phyloP scores from a whole-genome alignment of 2,888 invertebrate species.

The Drosophila eohydei region DNA sequence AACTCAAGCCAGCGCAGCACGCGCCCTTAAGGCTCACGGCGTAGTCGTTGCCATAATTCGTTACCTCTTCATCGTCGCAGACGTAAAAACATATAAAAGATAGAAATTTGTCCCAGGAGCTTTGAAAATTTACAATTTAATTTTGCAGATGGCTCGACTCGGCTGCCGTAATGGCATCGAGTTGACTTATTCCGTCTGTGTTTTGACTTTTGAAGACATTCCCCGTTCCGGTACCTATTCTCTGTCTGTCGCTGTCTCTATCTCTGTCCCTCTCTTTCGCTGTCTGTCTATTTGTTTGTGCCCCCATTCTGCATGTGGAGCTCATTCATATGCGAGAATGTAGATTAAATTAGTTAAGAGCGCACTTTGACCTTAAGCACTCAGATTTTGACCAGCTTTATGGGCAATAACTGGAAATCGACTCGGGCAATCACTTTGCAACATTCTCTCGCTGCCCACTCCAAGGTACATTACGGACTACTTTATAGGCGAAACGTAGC shows the following conservation, averaged over 20 bases:
- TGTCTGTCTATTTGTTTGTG: background rate
- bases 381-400: constrained; percentile 50
- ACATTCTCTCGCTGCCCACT: constrained; percentile 6
- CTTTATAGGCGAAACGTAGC: background rate
- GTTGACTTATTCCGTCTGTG: constrained; percentile 48
- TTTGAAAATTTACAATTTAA: constrained; percentile 77
- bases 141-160: constrained; percentile 67
- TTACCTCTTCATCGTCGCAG: constrained; percentile 62
- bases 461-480: background rate
- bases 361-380: constrained; percentile 52
- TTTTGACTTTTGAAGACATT: constrained; percentile 45
- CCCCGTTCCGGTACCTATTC: constrained; percentile 4
- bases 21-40: constrained; percentile 42
- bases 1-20: constrained; percentile 9
- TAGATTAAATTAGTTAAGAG: constrained; percentile 57
- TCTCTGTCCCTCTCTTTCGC: background rate
- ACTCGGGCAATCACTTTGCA: constrained; percentile 39
- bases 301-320: background rate
- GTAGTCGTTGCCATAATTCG: constrained; percentile 62
- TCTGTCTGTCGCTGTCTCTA: background rate
- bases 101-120: constrained; percentile 76
- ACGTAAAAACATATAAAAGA: constrained; percentile 68
- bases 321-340: constrained; percentile 35
- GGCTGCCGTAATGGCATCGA: constrained; percentile 43
- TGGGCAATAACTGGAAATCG: constrained; percentile 47